phyloP scores from a whole-genome alignment of 2,113 vertebrate genomes.

The Amblyornis subalaris region DNA sequence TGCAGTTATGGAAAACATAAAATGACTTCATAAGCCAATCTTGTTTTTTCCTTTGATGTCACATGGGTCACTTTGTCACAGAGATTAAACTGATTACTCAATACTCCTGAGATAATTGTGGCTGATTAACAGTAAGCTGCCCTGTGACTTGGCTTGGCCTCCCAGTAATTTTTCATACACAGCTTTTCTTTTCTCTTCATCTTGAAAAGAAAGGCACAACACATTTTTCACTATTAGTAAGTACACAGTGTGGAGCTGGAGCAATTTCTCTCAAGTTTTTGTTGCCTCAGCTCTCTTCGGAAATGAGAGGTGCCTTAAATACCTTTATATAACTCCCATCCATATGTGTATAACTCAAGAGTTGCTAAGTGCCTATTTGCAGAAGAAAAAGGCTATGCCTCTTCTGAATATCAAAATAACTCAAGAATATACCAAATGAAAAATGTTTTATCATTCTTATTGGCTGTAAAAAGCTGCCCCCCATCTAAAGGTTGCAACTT shows the following conservation, averaged over 20 bases:
- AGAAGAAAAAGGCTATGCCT: not conserved
- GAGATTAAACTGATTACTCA: conserved; percentile 42
- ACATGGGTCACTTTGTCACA: conserved; percentile 18
- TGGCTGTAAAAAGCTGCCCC: not conserved
- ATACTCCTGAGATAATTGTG: conserved; percentile 25
- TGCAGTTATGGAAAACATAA: not conserved
- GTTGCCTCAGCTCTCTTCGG: not conserved
- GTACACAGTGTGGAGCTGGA: not conserved
- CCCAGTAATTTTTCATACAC: not conserved
- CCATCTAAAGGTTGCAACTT: not conserved
- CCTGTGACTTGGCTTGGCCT: not conserved
- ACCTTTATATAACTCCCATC: not conserved
- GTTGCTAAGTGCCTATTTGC: not conserved
- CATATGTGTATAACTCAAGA: not conserved
- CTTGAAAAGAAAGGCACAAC: not conserved
- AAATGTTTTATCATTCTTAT: not conserved
- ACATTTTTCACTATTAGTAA: not conserved
- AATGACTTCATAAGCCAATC: conserved; percentile 36
- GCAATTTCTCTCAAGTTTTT: not conserved
- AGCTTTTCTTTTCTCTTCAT: not conserved
- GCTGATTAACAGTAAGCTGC: not conserved
- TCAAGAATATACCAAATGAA: not conserved
- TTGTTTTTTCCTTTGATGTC: conserved; percentile 18
- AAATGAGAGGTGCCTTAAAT: not conserved
- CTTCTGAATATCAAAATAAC: not conserved